Base-by-base conservation (phyloP, 2,888 invertebrate genomes). In the Brachyopa scutellaris region DNA sequence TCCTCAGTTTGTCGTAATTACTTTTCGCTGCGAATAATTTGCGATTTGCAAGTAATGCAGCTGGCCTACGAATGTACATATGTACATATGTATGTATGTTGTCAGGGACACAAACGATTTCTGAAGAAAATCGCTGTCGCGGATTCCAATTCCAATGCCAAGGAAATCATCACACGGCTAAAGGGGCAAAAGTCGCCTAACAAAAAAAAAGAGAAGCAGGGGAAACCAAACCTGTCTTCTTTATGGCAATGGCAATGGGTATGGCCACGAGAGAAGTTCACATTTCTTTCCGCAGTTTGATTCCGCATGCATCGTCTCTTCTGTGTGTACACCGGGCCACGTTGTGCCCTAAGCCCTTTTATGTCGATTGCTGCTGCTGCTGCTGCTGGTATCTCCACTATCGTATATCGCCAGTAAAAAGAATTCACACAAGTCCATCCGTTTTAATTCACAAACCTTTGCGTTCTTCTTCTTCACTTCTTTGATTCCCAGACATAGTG, bases 81-180 rank as follows among this genome's bases (percentile, higher is more conserved):
- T 21, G n/a, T 26, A 29, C 9, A 26, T 26, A n/a, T n/a, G n/a
- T n/a, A n/a, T n/a, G n/a, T n/a, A n/a, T n/a, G n/a, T n/a, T n/a
- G n/a, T n/a, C n/a, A n/a, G 23, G 15, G 23, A 59, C 19, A 40
- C 17, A 33, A 29, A 47, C 38, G 49, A 47, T 47, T 38, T 61
- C 42, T 40, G n/a, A 33, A 62, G 45, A 61, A 76, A 70, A 72
- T 72, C 70, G 13, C 49, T 51, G 55, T 59, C 70, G 57, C 29
- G 33, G 55, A 59, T 62, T 42, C 29, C 29, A 42, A n/a, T n/a
- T 13, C 21, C 64, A 64, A 33, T 62, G 55, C 42, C 8, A 51
- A 57, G 64, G 51, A 78, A 78, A 70, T 45, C 64, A 70, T 77
- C 77, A 62, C 67, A 45, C 67, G 67, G 69, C 36, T 47, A 61